A percentile compares a stretch with the other conserved stretches of the same genome.
Evolutionary conservation across 2,797 vertebrate species (phyloP).

Genomic region (Gymnopithys bicolor): DNA sequence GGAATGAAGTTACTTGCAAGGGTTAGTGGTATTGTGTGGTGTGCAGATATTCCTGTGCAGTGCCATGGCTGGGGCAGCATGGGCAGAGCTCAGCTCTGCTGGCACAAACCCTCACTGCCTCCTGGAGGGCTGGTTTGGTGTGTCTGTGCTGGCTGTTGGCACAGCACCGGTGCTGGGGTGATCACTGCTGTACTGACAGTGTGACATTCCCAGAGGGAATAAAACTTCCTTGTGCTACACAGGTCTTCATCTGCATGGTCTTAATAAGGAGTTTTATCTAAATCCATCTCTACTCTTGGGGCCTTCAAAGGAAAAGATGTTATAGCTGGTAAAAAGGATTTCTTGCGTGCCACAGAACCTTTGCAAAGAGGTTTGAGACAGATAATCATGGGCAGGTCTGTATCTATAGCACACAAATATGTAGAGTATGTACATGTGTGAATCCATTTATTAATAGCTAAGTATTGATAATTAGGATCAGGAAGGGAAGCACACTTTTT

Average conservation of each 20-base stretch:
- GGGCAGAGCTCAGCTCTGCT: not conserved
- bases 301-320: slow-evolving; percentile 24
- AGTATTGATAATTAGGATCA: not conserved
- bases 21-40: not conserved
- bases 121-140: not conserved
- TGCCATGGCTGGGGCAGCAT: fast-evolving
- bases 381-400: not conserved
- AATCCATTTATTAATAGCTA: not conserved
- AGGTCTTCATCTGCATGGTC: slow-evolving; percentile 34
- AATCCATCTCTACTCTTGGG: slow-evolving; percentile 21
- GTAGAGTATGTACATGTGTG: not conserved
- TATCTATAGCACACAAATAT: not conserved
- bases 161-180: not conserved
- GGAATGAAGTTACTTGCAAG: not conserved
- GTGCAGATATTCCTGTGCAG: not conserved
- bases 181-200: not conserved
- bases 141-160: not conserved
- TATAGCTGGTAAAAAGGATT: slow-evolving; percentile 21
- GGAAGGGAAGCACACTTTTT: not conserved
- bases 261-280: slow-evolving; percentile 48
- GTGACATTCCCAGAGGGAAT: not conserved
- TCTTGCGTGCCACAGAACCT: not conserved
- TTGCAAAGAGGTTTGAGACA: not conserved
- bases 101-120: not conserved
- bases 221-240: not conserved